Base-by-base conservation (phyloP, 2,888 invertebrate genomes). In the Eumacrocentrus americanus region DNA sequence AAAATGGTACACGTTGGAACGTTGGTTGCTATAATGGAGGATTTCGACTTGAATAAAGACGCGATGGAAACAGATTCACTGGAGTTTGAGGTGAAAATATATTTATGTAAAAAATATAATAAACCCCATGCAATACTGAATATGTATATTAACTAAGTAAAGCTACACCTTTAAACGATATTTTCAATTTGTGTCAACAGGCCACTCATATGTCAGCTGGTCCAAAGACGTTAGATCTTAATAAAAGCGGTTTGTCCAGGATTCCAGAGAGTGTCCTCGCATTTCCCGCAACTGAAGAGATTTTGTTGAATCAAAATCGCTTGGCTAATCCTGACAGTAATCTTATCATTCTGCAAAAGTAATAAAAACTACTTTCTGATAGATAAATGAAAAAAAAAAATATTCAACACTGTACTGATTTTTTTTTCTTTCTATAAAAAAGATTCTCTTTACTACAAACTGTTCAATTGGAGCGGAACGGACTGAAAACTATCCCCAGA, bases 401-500 rank as follows among this genome's bases (percentile, higher is more conserved):
- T 40, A 18, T 50, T 51, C 52, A 56, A 62, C 12, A 46, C 7
- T 20, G 5, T 7, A 38, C 12, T 51, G 5, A 34, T 11, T 29
- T 35, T 3, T 14, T 58, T 58, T 25, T 44, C n/a, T n/a, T 14
- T n/a, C n/a, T n/a, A n/a, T n/a, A 37, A 14, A 34, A 23, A 58
- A 80, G 79, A 64, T 78, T 80, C 56, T 72, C 76, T 4, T 71
- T 71, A 57, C 72, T 80, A 29, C 69, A 67, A 50, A 63, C 68
- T 37, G 66, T 80, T 42, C 72, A 83, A 62, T 80, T 83, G 60
- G 80, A 82, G 64, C 75, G 82, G 61, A 90, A 90, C 75, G 83
- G 84, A 14, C 84, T 91, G 53, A 81, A 83, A 51, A 76, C 82
- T 25, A 80, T 90, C 62, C 90, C 91, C 0, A 75, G 80, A 20